Conservation (phyloP, 2,113 vertebrate genomes). For the Orthonyx spaldingii region DNA sequence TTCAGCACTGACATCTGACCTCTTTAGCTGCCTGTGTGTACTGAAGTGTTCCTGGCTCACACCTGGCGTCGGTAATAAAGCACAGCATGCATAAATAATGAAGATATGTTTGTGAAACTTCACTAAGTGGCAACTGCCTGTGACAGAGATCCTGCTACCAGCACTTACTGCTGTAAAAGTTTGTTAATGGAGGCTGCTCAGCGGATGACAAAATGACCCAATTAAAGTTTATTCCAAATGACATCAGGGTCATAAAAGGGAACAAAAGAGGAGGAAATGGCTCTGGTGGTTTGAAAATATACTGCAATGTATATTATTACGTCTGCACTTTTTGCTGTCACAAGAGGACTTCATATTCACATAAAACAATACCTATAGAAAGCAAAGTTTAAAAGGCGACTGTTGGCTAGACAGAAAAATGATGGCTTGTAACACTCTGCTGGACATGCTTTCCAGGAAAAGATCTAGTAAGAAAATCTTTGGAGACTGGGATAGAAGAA, state of each 20-base stretch:
- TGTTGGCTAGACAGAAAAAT: neutral
- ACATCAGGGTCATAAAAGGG: slow-evolving; percentile 38
- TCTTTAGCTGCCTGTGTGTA: slow-evolving; percentile 36
- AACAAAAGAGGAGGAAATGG: slow-evolving; percentile 52
- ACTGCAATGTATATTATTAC: neutral
- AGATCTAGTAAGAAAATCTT: neutral
- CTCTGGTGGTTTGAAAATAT: neutral
- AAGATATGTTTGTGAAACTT: slow-evolving; percentile 64
- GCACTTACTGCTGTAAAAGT: slow-evolving; percentile 10
- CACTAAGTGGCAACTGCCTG: slow-evolving; percentile 69
- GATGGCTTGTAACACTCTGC: neutral
- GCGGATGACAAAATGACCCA: slow-evolving; percentile 29
- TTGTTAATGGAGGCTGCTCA: slow-evolving; percentile 44
- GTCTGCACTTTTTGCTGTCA: neutral
- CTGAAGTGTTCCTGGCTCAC: slow-evolving; percentile 48
- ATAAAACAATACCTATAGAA: neutral
- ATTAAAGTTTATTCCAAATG: slow-evolving; percentile 53
- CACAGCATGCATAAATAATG: slow-evolving; percentile 69
- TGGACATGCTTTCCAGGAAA: neutral
- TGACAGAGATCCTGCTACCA: slow-evolving; percentile 55
- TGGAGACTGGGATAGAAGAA: neutral
- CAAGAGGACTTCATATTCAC: neutral
- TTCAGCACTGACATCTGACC: slow-evolving; percentile 48
- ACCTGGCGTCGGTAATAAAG: slow-evolving; percentile 59
- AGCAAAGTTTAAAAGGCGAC: neutral